Evolutionary conservation across 2,888 invertebrate genomes (phyloP).

Genomic region (Tetranychus piercei): DNA sequence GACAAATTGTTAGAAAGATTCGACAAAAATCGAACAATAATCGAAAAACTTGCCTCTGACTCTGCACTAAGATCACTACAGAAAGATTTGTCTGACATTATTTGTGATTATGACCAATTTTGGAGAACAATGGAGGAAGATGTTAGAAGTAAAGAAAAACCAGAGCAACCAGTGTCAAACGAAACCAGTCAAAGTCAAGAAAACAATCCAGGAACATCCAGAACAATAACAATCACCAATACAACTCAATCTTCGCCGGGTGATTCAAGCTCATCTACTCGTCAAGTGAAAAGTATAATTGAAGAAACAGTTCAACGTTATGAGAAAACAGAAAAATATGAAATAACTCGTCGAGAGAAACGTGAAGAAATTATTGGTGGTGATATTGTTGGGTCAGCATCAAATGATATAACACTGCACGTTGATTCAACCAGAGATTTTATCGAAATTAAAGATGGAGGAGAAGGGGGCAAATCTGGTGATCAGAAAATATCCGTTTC

Average conservation of each 20-base stretch:
- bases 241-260: neutral
- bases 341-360: neutral
- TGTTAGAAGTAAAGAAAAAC: neutral
- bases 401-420: neutral
- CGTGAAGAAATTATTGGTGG: neutral
- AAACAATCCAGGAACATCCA: neutral
- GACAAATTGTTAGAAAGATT: slow-evolving; percentile 2
- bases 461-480: neutral
- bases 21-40: neutral
- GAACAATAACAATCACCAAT: neutral
- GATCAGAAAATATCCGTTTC: neutral
- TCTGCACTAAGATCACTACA: neutral
- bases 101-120: neutral
- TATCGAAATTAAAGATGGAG: neutral
- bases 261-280: neutral
- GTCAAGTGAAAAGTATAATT: neutral
- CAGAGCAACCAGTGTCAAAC: too few species aligned
- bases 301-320: neutral
- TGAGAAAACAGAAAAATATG: neutral
- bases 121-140: neutral
- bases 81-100: neutral
- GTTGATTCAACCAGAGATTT: neutral
- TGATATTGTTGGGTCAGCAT: neutral
- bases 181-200: too few species aligned
- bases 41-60: neutral